A percentile compares a stretch with the other conserved stretches of the same genome.
Evolutionary conservation across 2,888 invertebrate species (phyloP).

Genomic region (Gymnocheta viridis): DNA sequence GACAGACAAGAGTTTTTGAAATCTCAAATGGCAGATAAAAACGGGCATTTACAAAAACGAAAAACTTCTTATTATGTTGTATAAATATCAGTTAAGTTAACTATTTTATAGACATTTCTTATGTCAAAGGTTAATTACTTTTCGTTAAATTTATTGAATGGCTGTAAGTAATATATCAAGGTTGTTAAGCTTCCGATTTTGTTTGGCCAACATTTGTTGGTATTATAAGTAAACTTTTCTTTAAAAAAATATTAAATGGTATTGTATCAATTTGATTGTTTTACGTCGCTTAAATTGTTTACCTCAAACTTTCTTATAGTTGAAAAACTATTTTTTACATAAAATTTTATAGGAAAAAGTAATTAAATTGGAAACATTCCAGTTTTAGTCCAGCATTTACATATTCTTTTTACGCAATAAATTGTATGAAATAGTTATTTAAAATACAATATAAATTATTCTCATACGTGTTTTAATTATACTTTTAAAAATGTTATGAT

Average conservation of each 20-base stretch:
- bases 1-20: conserved; percentile 16
- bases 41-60: background rate
- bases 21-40: background rate
- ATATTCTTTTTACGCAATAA: background rate
- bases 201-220: background rate
- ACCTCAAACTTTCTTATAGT: background rate
- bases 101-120: background rate
- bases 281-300: background rate
- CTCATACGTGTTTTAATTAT: conserved; percentile 61
- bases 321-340: background rate
- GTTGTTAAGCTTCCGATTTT: background rate
- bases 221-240: no score
- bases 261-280: background rate
- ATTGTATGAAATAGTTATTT: conserved; percentile 32
- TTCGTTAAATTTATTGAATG: background rate
- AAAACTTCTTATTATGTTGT: background rate
- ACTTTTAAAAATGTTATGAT: conserved; percentile 33
- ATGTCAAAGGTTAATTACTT: background rate
- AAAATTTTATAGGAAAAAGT: no score
- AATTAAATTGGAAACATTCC: background rate
- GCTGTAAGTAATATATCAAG: background rate
- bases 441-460: no score
- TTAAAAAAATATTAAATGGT: no score
- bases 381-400: background rate
- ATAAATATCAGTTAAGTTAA: conserved; percentile 6